A percentile compares a stretch with the other conserved stretches of the same genome.
Evolutionary conservation across 1,140 invertebrate species (phyloP).

Genomic region (Tetramorium alpestre): DNA sequence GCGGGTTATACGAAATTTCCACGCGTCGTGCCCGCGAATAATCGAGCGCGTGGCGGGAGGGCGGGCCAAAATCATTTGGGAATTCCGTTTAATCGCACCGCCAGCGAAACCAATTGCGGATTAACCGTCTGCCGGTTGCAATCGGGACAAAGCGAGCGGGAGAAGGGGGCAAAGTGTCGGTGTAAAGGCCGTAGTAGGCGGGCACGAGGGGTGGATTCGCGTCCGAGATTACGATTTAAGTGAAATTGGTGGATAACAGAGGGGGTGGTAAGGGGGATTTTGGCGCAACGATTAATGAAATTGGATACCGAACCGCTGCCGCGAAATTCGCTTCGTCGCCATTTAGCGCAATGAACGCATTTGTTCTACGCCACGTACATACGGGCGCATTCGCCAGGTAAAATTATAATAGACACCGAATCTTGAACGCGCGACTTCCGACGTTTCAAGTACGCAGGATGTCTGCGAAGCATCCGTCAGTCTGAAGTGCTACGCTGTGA

Average conservation of each 20-base stretch:
- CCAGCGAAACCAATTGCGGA: constrained; percentile 68
- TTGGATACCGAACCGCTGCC: constrained; percentile 63
- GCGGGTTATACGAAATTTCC: constrained; percentile 16
- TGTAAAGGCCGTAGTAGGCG: constrained; percentile 41
- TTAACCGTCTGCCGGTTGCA: constrained; percentile 62
- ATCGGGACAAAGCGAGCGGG: constrained; percentile 59
- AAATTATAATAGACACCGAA: background rate
- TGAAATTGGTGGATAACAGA: constrained; percentile 63
- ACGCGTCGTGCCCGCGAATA: constrained; percentile 32
- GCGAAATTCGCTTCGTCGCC: constrained; percentile 59
- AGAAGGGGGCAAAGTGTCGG: constrained; percentile 12
- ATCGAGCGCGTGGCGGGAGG: constrained; percentile 13
- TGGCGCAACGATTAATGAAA: constrained; percentile 73
- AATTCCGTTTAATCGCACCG: constrained; percentile 64
- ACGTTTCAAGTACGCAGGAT: background rate
- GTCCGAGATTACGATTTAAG: constrained; percentile 75
- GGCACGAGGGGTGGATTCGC: constrained; percentile 25
- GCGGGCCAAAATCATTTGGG: constrained; percentile 54
- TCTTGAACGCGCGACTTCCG: background rate
- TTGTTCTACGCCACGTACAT: background rate
- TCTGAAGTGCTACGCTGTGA: background rate
- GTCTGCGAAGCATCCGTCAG: background rate
- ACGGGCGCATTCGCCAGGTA: background rate
- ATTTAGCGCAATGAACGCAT: constrained; percentile 37
- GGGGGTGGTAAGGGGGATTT: constrained; percentile 27